Conservation (phyloP, 2,113 vertebrate genomes). For the Solenodon paradoxus region DNA sequence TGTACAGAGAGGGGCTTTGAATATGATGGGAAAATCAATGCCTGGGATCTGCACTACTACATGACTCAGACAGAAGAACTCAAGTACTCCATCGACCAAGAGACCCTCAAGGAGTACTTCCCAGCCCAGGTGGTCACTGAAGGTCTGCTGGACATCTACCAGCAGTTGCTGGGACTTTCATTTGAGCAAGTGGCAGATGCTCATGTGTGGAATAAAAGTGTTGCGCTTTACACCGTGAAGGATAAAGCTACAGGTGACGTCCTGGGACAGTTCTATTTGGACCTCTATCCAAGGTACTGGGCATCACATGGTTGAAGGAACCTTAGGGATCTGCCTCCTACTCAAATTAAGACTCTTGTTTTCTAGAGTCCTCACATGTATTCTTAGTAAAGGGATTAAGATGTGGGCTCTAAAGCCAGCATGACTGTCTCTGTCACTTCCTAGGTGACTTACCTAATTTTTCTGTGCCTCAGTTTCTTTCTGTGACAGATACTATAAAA, state of each 20-base stretch:
- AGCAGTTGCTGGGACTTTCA: conserved; percentile 91
- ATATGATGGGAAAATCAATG: conserved; percentile 91
- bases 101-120: conserved; percentile 95
- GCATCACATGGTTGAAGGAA: background rate
- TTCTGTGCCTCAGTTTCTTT: background rate
- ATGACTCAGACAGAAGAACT: conserved; percentile 94
- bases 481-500: background rate
- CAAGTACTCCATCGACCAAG: conserved; percentile 93
- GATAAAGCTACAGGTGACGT: conserved; percentile 88
- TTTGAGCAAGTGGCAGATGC: conserved; percentile 86
- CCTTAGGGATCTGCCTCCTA: background rate
- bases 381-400: background rate
- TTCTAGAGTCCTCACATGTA: background rate
- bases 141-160: conserved; percentile 92
- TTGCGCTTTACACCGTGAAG: conserved; percentile 88
- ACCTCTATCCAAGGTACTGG: conserved; percentile 93
- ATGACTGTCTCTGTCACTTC: background rate
- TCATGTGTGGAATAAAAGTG: conserved; percentile 90
- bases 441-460: background rate
- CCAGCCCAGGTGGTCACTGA: conserved; percentile 92
- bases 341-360: background rate
- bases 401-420: background rate
- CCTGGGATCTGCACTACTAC: conserved; percentile 96
- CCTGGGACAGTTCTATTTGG: conserved; percentile 95
- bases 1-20: conserved; percentile 85